Conservation (phyloP, 2,113 vertebrate genomes). For the Dicerorhinus sumatrensis region DNA sequence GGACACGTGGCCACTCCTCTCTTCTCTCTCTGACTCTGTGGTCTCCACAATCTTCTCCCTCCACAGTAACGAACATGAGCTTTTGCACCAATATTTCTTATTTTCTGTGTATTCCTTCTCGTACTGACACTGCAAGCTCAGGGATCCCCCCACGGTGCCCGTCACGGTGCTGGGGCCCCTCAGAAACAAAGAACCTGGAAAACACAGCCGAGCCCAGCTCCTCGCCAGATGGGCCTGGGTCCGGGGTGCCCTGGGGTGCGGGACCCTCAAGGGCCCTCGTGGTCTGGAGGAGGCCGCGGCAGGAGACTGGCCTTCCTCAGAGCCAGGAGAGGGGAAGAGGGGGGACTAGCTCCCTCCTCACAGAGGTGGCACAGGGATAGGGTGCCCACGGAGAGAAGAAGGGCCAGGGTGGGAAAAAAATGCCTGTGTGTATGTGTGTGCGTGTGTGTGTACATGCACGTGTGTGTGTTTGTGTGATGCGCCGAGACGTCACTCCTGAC, state of each 20-base stretch:
- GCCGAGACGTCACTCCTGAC: neutral
- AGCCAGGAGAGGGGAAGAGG: accelerated
- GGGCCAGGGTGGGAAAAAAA: neutral
- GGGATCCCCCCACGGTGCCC: neutral
- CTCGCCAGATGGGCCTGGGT: neutral
- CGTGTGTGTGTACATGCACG: too few species aligned
- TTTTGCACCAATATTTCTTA: conserved; percentile 57
- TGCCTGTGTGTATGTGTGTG: too few species aligned
- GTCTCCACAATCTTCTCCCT: neutral
- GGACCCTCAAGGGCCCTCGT: neutral
- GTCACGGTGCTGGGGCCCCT: accelerated
- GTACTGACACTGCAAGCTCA: conserved; percentile 55
- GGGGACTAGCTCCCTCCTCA: neutral
- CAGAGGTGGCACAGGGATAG: neutral
- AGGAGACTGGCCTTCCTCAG: neutral
- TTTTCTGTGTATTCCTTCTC: accelerated
- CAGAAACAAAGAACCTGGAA: conserved; percentile 71
- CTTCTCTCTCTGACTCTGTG: accelerated
- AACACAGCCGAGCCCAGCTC: neutral
- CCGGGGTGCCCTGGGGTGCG: accelerated
- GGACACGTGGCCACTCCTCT: accelerated
- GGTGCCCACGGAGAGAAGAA: neutral
- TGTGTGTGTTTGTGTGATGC: neutral
- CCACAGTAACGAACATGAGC: accelerated
- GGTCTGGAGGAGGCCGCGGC: neutral